Conservation (phyloP, 1,140 invertebrate genomes). For the Dendroctonus valens region DNA sequence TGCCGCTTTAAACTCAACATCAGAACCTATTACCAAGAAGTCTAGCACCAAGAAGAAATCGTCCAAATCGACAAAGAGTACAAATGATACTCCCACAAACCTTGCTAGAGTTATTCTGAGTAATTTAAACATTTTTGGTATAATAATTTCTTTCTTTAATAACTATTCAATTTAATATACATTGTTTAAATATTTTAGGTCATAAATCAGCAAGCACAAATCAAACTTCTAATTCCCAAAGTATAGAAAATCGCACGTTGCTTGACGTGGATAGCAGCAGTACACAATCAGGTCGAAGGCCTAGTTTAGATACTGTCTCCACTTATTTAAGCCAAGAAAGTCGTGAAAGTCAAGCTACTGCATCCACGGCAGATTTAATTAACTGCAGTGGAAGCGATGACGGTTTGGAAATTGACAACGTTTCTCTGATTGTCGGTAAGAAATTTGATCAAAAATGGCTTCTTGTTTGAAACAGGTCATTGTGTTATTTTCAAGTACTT, state of each 20-base stretch:
- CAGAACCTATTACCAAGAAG: conserved; percentile 36
- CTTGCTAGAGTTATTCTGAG: conserved; percentile 73
- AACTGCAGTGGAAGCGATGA: conserved; percentile 72
- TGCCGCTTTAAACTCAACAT: conserved; percentile 39
- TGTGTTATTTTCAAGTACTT: no score
- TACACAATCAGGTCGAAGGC: conserved; percentile 69
- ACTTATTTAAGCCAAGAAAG: conserved; percentile 85
- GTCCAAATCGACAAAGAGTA: conserved; percentile 34
- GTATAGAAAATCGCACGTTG: conserved; percentile 48
- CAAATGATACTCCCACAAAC: conserved; percentile 55
- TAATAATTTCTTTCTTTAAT: neutral
- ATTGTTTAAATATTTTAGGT: conserved; percentile 25
- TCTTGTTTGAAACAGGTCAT: no score
- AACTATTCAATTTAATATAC: neutral
- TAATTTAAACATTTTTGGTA: conserved; percentile 78
- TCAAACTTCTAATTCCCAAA: conserved; percentile 32
- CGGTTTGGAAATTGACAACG: conserved; percentile 53
- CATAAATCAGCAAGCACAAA: conserved; percentile 42
- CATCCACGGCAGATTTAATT: conserved; percentile 67
- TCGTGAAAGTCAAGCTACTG: conserved; percentile 58
- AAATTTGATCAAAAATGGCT: conserved; percentile 10
- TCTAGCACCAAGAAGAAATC: conserved; percentile 42
- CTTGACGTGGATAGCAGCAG: conserved; percentile 67
- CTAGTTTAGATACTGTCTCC: conserved; percentile 81
- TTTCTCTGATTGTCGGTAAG: conserved; percentile 55